phyloP scores from a whole-genome alignment of 2,797 vertebrate species.

The Aphelocoma californica region DNA sequence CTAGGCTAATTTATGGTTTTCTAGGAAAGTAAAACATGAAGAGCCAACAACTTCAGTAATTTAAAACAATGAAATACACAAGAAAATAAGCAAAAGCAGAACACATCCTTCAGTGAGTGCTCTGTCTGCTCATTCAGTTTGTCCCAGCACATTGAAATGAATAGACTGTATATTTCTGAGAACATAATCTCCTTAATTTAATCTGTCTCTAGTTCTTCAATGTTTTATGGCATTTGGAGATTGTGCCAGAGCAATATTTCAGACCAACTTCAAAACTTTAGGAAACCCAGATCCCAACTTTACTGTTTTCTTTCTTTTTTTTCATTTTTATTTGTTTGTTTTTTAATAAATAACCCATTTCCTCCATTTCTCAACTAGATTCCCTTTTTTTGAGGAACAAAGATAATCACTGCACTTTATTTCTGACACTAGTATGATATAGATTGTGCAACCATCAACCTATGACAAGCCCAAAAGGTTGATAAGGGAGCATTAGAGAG shows the following conservation, averaged over 20 bases:
- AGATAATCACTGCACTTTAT: neutral
- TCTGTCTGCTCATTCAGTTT: neutral
- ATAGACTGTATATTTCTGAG: neutral
- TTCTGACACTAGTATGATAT: neutral
- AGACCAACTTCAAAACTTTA: neutral
- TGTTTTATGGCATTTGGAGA: neutral
- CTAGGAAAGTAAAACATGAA: neutral
- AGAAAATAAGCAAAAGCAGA: neutral
- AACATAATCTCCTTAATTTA: neutral
- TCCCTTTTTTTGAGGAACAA: neutral
- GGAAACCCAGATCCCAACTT: neutral
- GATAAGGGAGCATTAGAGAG: neutral
- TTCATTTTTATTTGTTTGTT: neutral
- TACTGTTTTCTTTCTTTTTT: no score
- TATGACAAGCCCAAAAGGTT: neutral
- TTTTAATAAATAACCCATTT: neutral
- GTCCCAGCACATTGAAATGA: neutral
- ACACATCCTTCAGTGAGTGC: neutral
- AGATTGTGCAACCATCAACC: fast-evolving
- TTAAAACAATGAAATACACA: neutral
- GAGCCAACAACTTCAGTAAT: neutral
- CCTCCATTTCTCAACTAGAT: neutral
- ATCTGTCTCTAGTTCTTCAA: neutral
- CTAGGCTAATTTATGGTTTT: neutral
- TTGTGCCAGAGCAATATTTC: neutral